phyloP scores from a whole-genome alignment of 1,140 invertebrate genomes.

The Micrasema longulum region DNA sequence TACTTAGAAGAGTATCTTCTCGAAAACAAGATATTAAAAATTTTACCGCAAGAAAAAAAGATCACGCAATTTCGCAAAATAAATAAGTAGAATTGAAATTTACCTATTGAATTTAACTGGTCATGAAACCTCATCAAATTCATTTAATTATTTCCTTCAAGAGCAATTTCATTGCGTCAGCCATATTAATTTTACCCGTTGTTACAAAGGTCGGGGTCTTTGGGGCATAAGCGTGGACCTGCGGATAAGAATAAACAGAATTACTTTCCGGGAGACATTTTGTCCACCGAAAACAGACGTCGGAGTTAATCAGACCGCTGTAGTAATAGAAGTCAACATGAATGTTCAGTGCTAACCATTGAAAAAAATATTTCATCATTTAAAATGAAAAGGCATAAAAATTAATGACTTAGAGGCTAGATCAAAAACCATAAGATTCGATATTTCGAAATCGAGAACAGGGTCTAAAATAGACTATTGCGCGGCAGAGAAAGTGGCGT shows the following conservation, averaged over 20 bases:
- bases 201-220: not conserved
- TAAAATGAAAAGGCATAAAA: slow-evolving; percentile 3
- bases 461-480: not conserved
- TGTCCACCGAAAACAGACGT: too few species aligned
- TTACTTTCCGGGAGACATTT: too few species aligned
- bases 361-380: slow-evolving; percentile 45
- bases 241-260: too few species aligned
- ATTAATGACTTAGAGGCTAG: too few species aligned
- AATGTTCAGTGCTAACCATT: slow-evolving; percentile 49
- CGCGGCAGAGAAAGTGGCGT: too few species aligned
- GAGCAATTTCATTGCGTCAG: slow-evolving; percentile 20
- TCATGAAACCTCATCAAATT: slow-evolving; percentile 33
- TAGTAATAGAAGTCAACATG: slow-evolving; percentile 49
- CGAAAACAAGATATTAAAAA: too few species aligned
- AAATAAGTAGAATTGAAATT: slow-evolving; percentile 17
- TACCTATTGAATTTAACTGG: slow-evolving; percentile 29
- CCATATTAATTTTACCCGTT: slow-evolving; percentile 34
- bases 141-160: slow-evolving; percentile 9
- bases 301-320: slow-evolving; percentile 48
- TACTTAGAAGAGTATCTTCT: too few species aligned
- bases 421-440: too few species aligned
- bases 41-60: not conserved
- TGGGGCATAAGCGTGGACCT: slow-evolving; percentile 19
- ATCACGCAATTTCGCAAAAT: slow-evolving; percentile 15
- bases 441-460: not conserved